These are phyloP conservation scores for Tetragnatha versicolor DNA, from an alignment of 1,140 invertebrate species.

Conservation along the genomic window DNA sequence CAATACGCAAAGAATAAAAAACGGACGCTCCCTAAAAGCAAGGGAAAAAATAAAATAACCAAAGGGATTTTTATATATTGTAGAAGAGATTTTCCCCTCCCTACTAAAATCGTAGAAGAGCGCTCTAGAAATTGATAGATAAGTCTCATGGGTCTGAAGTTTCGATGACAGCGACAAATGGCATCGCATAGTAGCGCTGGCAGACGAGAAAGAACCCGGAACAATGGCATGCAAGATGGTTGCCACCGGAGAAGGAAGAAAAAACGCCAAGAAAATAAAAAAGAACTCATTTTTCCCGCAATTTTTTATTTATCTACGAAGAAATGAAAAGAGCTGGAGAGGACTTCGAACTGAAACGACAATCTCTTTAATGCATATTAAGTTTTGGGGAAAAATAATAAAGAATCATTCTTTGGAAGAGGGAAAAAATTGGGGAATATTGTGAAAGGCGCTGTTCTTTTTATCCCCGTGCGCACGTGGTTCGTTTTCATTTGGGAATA, in stretches of 20 bases:
- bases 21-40: no score
- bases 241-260: slow-evolving; percentile 22
- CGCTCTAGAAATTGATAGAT: slow-evolving; percentile 42
- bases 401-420: slow-evolving; percentile 24
- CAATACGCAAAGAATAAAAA: neutral
- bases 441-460: slow-evolving; percentile 9
- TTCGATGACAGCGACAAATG: slow-evolving; percentile 49
- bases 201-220: slow-evolving; percentile 32
- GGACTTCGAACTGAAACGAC: slow-evolving; percentile 26
- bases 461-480: neutral
- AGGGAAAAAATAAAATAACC: slow-evolving; percentile 17
- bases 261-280: neutral
- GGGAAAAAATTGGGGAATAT: neutral
- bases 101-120: slow-evolving; percentile 30
- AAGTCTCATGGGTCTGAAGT: slow-evolving; percentile 45
- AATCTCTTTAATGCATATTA: slow-evolving; percentile 50
- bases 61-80: slow-evolving; percentile 33
- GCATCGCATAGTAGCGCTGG: slow-evolving; percentile 37
- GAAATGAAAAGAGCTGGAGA: slow-evolving; percentile 11
- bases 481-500: slow-evolving; percentile 34
- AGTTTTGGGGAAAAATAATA: slow-evolving; percentile 36
- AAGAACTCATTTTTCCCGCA: neutral
- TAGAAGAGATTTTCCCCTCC: slow-evolving; percentile 12
- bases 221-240: slow-evolving; percentile 46
- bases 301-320: slow-evolving; percentile 22